Evolutionary conservation across 2,797 vertebrate species (phyloP).

Genomic region (Microchirus variegatus): DNA sequence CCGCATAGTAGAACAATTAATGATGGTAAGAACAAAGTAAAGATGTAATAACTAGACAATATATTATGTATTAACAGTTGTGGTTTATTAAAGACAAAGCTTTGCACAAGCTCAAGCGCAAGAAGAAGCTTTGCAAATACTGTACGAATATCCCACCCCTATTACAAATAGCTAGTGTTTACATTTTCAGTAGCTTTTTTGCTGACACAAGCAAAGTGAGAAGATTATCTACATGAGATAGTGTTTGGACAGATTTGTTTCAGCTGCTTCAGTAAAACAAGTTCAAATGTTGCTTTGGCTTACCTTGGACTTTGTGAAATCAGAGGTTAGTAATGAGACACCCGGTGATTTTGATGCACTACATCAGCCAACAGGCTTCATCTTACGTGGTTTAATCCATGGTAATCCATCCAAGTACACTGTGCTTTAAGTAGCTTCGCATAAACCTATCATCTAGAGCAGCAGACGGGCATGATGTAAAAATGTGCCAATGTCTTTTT

Average conservation of each 20-base stretch:
- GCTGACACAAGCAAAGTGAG: neutral
- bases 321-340: conserved; percentile 31
- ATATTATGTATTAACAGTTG: neutral
- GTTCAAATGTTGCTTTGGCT: conserved; percentile 2
- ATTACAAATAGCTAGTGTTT: neutral
- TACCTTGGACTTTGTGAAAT: conserved; percentile 8
- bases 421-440: conserved; percentile 44
- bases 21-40: neutral
- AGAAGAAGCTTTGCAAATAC: no score
- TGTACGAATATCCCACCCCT: neutral
- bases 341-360: conserved; percentile 6
- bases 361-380: conserved; percentile 35
- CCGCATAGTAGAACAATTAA: no score
- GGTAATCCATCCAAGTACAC: conserved; percentile 49
- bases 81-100: neutral
- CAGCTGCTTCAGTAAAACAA: neutral
- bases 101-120: neutral
- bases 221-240: neutral
- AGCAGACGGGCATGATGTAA: conserved; percentile 9
- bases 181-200: neutral
- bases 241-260: neutral
- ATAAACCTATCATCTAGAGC: conserved; percentile 16
- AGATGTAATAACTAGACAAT: neutral
- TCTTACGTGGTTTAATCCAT: conserved; percentile 63
- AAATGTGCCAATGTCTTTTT: conserved; percentile 11